Percentiles rank a stretch among this genome's conserved stretches.
These are phyloP conservation scores for Phanerotoma sp. DNA, from an alignment of 2,888 invertebrate species.

Conservation along the genomic window DNA sequence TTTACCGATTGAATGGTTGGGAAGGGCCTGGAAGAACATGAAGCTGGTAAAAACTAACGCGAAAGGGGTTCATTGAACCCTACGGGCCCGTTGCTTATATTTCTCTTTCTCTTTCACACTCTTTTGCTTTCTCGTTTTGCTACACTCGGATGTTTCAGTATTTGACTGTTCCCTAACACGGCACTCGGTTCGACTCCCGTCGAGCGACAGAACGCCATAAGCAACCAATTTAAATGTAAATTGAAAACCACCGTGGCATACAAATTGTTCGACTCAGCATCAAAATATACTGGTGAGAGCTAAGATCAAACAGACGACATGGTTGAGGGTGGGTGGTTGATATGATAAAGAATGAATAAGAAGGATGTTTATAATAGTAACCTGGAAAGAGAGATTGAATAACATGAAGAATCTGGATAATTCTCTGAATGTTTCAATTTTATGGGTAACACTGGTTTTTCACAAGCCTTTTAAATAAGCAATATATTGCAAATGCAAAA, in stretches of 20 bases:
- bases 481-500: too few relatives aligned
- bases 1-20: conserved; percentile 16
- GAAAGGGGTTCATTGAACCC: conserved; percentile 51
- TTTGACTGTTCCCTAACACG: conserved; percentile 53
- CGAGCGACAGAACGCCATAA: conserved; percentile 56
- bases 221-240: conserved; percentile 59
- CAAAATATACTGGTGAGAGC: conserved; percentile 55
- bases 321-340: conserved; percentile 38
- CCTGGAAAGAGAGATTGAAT: background rate
- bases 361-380: conserved; percentile 2
- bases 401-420: background rate
- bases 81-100: conserved; percentile 34
- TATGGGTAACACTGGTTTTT: too few relatives aligned
- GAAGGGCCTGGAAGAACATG: conserved; percentile 9
- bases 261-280: conserved; percentile 58
- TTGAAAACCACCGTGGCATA: conserved; percentile 58
- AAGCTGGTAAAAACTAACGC: conserved; percentile 9
- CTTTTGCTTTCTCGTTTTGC: background rate
- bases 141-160: conserved; percentile 48
- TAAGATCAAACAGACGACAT: conserved; percentile 56
- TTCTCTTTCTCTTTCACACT: conserved; percentile 1
- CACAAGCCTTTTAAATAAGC: too few relatives aligned
- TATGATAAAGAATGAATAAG: background rate
- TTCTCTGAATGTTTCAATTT: background rate
- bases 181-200: conserved; percentile 51